Base-by-base conservation (phyloP, 2,888 invertebrate genomes). In the Brachypalpus laphriformis region DNA sequence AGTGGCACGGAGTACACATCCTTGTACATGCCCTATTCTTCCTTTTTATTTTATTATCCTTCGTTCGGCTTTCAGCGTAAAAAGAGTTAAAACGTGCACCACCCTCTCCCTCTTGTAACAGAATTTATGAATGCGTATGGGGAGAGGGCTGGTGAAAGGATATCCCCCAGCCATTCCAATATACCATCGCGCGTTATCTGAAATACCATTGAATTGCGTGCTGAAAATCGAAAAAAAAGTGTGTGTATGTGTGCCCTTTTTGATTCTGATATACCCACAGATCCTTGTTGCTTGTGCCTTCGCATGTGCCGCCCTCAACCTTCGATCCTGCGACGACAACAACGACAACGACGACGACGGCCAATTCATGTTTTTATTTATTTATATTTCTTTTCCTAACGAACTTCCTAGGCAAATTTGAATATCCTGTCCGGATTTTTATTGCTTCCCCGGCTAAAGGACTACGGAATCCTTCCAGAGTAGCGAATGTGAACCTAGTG, bases 341-440 rank as follows among this genome's bases (percentile, higher is more conserved):
- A 8, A 18, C 45, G 11, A 11, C 42, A n/a, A 37, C 16, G n/a
- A 34, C 37, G 25, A 68, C 76, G 63, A 70, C 70, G 71, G 57
- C 66, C 85, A 81, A 81, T 81, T 76, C 61, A 71, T 81, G 83
- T 70, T 78, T 75, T 85, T 85, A 80, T 85, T 85, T 85, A 85
- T 85, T 85, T 80, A 70, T 85, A 75, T 76, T 81, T 59, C 70
- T 81, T 70, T 80, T 65, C 71, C 61, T 81, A 81, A 81, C 72
- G 81, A 81, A 81, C 81, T 76, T 81, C 85, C 81, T 81, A 76
- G 85, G 85, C 85, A 85, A 85, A 85, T 85, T 85, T 85, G 85
- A 85, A 85, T 85, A 85, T 85, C 85, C 85, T 85, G 85, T 81
- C 61, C 2, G 18, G 45, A 76, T 85, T 83, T 40, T 85, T 81